Percentiles rank a stretch among this genome's conserved stretches.
These are phyloP conservation scores for Adelosebastes latens DNA, from an alignment of 2,797 vertebrate genomes.

Conservation along the genomic window DNA sequence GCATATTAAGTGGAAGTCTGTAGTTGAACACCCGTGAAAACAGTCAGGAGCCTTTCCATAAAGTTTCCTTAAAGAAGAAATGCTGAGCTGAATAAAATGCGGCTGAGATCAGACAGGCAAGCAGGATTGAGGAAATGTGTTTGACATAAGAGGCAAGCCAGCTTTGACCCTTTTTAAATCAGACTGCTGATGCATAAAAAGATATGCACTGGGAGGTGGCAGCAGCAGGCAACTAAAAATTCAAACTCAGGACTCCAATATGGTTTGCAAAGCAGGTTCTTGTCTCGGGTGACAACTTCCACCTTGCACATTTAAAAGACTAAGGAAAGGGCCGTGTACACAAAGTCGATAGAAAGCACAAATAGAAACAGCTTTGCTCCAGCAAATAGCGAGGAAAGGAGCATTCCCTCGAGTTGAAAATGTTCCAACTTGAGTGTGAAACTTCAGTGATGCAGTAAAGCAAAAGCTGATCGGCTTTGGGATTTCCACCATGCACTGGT, in stretches of 20 bases:
- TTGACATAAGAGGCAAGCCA: slow-evolving; percentile 63
- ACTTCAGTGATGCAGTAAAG: slow-evolving; percentile 25
- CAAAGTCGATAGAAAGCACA: neutral
- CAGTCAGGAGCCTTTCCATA: slow-evolving; percentile 26
- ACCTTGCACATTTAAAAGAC: slow-evolving; percentile 15
- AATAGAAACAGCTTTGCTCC: neutral
- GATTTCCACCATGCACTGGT: slow-evolving; percentile 6
- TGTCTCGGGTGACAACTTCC: slow-evolving; percentile 5
- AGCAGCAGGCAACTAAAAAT: slow-evolving; percentile 46
- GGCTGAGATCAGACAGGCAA: slow-evolving; percentile 52
- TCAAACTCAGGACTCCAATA: slow-evolving; percentile 31
- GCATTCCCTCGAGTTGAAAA: neutral
- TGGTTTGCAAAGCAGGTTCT: slow-evolving; percentile 44
- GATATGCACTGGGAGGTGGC: slow-evolving; percentile 46
- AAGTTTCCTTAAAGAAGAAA: slow-evolving; percentile 60
- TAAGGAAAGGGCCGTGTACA: slow-evolving; percentile 1
- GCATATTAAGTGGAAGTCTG: neutral
- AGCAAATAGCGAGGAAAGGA: neutral
- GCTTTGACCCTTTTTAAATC: slow-evolving; percentile 69
- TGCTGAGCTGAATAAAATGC: slow-evolving; percentile 67
- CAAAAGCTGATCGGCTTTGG: slow-evolving; percentile 6
- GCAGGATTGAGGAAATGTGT: slow-evolving; percentile 60
- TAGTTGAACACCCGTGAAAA: slow-evolving; percentile 26
- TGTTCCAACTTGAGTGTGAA: neutral
- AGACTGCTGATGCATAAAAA: slow-evolving; percentile 75